A percentile compares a stretch with the other conserved stretches of the same genome.
phyloP scores from a whole-genome alignment of 2,888 invertebrate genomes.

The Mactromeris polynyma region DNA sequence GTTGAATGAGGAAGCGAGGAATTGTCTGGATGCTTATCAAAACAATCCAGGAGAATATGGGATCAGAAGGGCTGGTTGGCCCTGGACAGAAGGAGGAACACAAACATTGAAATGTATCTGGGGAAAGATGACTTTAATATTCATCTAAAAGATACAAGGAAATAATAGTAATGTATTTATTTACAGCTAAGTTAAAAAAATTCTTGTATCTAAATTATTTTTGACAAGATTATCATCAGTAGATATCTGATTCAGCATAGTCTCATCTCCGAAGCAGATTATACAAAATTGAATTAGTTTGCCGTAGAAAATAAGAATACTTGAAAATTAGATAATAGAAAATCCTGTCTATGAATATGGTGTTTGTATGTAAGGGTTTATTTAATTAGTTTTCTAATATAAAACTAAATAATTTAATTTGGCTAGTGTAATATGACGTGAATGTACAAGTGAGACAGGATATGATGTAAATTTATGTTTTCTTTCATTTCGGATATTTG shows the following conservation, averaged over 20 bases:
- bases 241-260: not conserved
- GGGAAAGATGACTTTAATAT: too few species aligned
- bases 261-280: not conserved
- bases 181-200: too few species aligned
- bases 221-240: not conserved
- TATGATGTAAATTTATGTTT: too few species aligned
- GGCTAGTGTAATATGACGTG: not conserved
- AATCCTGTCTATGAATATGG: not conserved
- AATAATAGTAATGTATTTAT: too few species aligned
- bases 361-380: not conserved
- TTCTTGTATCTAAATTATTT: not conserved
- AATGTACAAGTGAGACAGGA: not conserved
- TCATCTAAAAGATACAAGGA: too few species aligned
- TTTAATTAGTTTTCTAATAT: not conserved
- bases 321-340: not conserved
- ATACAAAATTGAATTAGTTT: not conserved
- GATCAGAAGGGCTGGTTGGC: too few species aligned
- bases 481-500: too few species aligned
- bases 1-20: too few species aligned
- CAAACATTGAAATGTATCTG: too few species aligned
- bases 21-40: too few species aligned
- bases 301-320: not conserved
- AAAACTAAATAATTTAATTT: not conserved
- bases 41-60: too few species aligned
- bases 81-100: too few species aligned